Evolutionary conservation across 2,113 vertebrate genomes (phyloP).

Genomic region (Gopherus evgoodei): DNA sequence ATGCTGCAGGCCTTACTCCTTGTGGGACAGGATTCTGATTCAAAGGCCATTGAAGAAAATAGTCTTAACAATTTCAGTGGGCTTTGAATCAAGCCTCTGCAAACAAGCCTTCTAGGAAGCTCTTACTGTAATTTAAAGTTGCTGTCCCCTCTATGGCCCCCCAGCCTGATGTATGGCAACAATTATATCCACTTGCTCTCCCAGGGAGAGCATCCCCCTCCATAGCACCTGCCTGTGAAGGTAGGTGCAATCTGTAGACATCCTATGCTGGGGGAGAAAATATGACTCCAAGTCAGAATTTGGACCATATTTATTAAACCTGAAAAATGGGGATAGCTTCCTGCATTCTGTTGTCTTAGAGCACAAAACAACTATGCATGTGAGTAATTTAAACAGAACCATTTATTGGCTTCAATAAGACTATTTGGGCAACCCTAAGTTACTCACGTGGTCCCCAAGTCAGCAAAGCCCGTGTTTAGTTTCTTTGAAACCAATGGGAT

Average conservation of each 20-base stretch:
- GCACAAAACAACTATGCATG: background rate
- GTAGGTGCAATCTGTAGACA: background rate
- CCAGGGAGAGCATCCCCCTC: background rate
- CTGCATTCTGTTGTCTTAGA: background rate
- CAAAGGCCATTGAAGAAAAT: background rate
- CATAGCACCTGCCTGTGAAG: background rate
- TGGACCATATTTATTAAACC: background rate
- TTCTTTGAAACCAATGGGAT: background rate
- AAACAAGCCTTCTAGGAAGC: background rate
- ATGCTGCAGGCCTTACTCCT: background rate
- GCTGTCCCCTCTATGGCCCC: accelerated
- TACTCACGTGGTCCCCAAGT: background rate
- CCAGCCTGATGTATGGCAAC: accelerated
- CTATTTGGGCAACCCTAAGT: background rate
- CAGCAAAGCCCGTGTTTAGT: background rate
- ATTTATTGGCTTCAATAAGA: background rate
- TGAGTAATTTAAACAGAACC: background rate
- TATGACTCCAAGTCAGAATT: background rate
- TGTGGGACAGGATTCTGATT: background rate
- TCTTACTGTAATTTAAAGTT: background rate
- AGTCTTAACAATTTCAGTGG: background rate
- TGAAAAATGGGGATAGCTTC: background rate
- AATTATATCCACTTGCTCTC: background rate
- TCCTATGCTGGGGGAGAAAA: background rate
- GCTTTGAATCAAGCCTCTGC: background rate